Evolutionary conservation across 2,888 invertebrate species (phyloP).

Genomic region (Aphidius colemani): DNA sequence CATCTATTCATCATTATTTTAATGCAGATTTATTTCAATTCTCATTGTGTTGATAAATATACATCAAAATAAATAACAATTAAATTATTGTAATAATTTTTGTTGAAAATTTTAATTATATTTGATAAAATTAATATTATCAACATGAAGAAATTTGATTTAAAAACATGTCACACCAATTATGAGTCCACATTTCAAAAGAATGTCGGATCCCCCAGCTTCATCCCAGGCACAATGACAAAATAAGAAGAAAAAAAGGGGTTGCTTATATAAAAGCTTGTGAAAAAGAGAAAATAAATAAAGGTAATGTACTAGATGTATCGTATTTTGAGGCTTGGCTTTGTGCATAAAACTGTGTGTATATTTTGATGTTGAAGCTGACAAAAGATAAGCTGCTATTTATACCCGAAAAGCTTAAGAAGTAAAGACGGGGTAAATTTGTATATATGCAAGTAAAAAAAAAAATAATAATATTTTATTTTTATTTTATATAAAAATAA

Average conservation of each 20-base stretch:
- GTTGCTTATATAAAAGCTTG: constrained; percentile 4
- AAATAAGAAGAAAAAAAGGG: constrained; percentile 13
- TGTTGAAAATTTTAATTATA: too few relatives aligned
- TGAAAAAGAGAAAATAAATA: constrained; percentile 17
- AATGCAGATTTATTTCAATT: too few relatives aligned
- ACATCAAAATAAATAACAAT: too few relatives aligned
- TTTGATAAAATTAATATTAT: too few relatives aligned
- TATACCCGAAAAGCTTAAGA: constrained; percentile 53
- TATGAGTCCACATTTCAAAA: constrained; percentile 54
- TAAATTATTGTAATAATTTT: not conserved
- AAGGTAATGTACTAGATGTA: constrained; percentile 13
- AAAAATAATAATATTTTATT: too few relatives aligned
- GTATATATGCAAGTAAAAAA: not conserved
- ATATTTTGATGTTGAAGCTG: constrained; percentile 49
- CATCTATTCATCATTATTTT: too few relatives aligned
- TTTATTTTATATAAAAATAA: too few relatives aligned
- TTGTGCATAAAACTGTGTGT: constrained; percentile 36
- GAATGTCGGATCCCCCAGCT: constrained; percentile 34
- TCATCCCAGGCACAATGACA: not conserved
- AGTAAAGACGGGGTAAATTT: constrained; percentile 34
- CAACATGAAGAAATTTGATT: not conserved
- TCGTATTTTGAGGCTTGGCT: constrained; percentile 35
- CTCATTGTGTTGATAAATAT: too few relatives aligned
- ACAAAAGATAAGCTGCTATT: constrained; percentile 58
- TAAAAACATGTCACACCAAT: constrained; percentile 53